Evolutionary conservation across 2,888 invertebrate species (phyloP), one percentile per base, ranked within the genome.

Genomic region (Erebia palarica): DNA sequence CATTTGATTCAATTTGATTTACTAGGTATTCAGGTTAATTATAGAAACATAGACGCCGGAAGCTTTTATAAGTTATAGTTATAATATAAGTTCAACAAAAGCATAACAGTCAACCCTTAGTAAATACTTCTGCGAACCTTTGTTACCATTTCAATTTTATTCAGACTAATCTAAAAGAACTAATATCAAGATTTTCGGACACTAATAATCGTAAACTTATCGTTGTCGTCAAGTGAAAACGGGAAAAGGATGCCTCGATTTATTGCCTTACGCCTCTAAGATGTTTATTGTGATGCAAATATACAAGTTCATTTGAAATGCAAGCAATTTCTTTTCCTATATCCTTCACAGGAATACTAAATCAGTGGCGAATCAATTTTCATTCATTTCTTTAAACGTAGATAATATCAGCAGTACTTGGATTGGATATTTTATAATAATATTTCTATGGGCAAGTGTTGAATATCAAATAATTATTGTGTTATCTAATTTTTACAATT

Each of bases 191-290:
- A 27, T 5, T 21, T 4, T 21, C 18, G 11, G 11, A 57, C 21
- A 57, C 1, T 21, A 60, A 10, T 27, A 21, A 49, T 49, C 63
- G 63, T 8, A 14, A 47, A 49, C 63, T 14, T 55, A 13, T 53
- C 59, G 21, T 21, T 27, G 27, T 68, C 68, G 60, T 53, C 14
- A 11, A 53, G 18, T 68, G 8, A 9, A 68, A 68, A 68, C 59
- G 70, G 78, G 75, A 76, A 76, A 76, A 83, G 80, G 80, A 80
- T 77, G 77, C 78, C 71, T 78, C 76, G 81, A 84, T 84, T 83
- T 82, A 84, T 82, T 71, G 70, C 76, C 72, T 74, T 75, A 75
- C 75, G 73, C 70, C 68, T 66, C 65, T 44, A 53, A 76, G 72
- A 73, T 77, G 72, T 72, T 72, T 76, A 78, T 77, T 78, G 75